A percentile compares a stretch with the other conserved stretches of the same genome.
Conservation (phyloP, 2,797 vertebrate species). For the Etheostoma nigrum region DNA sequence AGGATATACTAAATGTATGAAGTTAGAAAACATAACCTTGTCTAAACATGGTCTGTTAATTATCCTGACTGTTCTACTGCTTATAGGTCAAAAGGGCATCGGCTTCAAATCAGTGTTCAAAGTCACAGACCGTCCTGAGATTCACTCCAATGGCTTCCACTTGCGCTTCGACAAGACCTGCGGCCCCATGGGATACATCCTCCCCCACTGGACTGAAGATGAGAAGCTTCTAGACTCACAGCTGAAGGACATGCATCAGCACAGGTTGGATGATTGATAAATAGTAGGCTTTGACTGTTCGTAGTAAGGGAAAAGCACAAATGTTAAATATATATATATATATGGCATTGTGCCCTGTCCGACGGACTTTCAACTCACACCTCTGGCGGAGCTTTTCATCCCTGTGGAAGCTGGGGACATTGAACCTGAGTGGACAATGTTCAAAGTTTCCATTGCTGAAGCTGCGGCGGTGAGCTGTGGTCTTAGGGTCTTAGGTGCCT, state of each 20-base stretch:
- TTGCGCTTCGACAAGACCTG: conserved; percentile 84
- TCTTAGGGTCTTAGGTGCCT: no score
- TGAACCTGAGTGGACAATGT: no score
- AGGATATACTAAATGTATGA: neutral
- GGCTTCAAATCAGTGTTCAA: conserved; percentile 90
- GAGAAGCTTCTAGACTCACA: conserved; percentile 66
- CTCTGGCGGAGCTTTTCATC: no score
- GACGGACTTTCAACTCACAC: no score
- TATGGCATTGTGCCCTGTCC: neutral
- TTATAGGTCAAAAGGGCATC: conserved; percentile 87
- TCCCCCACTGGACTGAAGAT: conserved; percentile 86
- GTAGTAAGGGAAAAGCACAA: neutral
- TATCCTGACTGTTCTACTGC: neutral
- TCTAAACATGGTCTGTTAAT: neutral
- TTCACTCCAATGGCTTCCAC: conserved; percentile 88
- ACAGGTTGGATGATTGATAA: conserved; percentile 69
- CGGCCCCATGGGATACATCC: conserved; percentile 88
- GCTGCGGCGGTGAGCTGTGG: no score
- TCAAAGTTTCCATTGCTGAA: no score
- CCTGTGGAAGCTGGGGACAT: no score
- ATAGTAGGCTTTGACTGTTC: neutral
- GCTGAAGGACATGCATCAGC: conserved; percentile 57
- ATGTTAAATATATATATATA: no score
- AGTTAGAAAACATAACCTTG: neutral
- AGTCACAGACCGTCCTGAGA: conserved; percentile 87